Evolutionary conservation across 2,888 invertebrate genomes (phyloP).

Genomic region (Hypselothyrea guttata): DNA sequence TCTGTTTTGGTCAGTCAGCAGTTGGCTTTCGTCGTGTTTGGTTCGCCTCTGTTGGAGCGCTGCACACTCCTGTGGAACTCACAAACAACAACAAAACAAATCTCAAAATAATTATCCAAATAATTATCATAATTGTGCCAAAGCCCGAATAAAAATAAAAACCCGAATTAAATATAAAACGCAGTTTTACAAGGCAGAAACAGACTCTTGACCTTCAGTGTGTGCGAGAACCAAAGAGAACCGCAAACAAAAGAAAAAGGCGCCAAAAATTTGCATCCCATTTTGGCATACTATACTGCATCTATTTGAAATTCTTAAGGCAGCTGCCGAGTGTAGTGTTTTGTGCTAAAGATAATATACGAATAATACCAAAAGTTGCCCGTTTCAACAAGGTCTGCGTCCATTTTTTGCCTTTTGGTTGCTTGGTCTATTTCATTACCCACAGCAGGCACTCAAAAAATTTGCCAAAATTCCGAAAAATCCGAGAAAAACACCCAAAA

Average conservation of each 20-base stretch:
- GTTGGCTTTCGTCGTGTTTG: slow-evolving; percentile 81
- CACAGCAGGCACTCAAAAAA: slow-evolving; percentile 68
- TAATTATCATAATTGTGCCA: slow-evolving; percentile 37
- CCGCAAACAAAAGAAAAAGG: slow-evolving; percentile 16
- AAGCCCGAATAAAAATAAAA: too few species aligned
- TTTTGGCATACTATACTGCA: slow-evolving; percentile 17
- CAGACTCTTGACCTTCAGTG: slow-evolving; percentile 10
- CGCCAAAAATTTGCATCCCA: slow-evolving; percentile 39
- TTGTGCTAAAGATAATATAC: slow-evolving; percentile 48
- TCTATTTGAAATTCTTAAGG: neutral
- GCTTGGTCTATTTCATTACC: slow-evolving; percentile 60
- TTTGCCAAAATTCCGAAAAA: slow-evolving; percentile 81
- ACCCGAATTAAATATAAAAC: too few species aligned
- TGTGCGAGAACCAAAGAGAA: slow-evolving; percentile 14
- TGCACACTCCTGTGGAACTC: slow-evolving; percentile 28
- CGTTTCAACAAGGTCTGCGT: slow-evolving; percentile 70
- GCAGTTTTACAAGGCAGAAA: too few species aligned
- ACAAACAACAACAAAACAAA: slow-evolving; percentile 30
- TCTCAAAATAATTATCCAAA: slow-evolving; percentile 18
- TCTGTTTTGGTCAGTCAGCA: slow-evolving; percentile 83
- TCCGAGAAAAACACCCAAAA: slow-evolving; percentile 81
- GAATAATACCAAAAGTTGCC: slow-evolving; percentile 20
- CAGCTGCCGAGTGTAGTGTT: slow-evolving; percentile 56
- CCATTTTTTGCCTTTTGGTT: slow-evolving; percentile 61
- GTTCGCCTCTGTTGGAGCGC: slow-evolving; percentile 63